Evolutionary conservation across 2,888 invertebrate species (phyloP), one percentile per base, ranked within the genome.

Genomic region (Amiota communis): DNA sequence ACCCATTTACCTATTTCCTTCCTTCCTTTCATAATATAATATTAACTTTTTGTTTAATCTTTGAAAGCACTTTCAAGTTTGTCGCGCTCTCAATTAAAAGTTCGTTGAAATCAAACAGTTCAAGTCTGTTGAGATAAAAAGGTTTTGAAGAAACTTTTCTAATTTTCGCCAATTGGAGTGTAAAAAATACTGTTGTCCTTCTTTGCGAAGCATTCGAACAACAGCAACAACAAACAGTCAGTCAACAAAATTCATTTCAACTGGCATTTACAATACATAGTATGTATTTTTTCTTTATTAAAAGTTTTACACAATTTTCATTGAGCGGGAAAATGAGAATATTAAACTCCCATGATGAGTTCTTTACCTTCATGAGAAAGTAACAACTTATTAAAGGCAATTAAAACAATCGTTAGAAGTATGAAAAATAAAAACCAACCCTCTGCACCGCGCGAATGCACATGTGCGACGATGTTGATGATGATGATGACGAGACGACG

Each of bases 251-350:
- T 36, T 36, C 36, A 36, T 36, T 36, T 36, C 36, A 36, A 36
- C 36, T 75, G 78, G 77, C 46, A 46, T 63, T 63, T 23, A 63
- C 46, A 36, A 36, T 36, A 36, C 6, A n/a, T n/a, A n/a, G n/a
- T n/a, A n/a, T 23, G 8, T 36, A 63, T 68, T 68, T 53, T 68
- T 68, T 15, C 47, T 64, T 13, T 9, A 47, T 64, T 9, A 64
- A 64, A 64, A 46, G 47, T 67, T 67, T 12, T 51, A 59, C 20
- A 20, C 10, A 84, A 77, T 78, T 85, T 82, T 84, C 83, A 83
- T 78, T 83, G 86, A 83, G 81, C 83, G 84, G 81, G 83, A 83
- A 83, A 83, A 83, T 83, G 80, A 83, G 83, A 80, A 85, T 84
- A 82, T 86, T 80, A 79, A 72, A 73, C 73, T 73, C 73, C 74